Percentiles rank a stretch among this genome's conserved stretches.
Conservation (phyloP, 2,797 vertebrate genomes). For the Oceanodroma leucorhoa region DNA sequence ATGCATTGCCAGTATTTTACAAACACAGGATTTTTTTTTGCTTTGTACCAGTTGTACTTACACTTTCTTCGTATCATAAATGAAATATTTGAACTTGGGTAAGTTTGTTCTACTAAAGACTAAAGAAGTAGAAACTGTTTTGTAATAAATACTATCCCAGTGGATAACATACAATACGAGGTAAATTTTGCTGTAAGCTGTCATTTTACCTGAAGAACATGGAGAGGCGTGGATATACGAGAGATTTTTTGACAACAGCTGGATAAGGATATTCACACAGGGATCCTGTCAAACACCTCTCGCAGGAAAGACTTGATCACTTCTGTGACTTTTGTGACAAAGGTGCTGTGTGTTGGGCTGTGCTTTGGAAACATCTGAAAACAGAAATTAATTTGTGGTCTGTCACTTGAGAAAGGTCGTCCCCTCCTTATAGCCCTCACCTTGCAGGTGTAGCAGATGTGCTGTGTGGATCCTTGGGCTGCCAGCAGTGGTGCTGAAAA, state of each 20-base stretch:
- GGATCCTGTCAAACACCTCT: background rate
- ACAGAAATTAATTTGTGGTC: background rate
- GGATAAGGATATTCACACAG: background rate
- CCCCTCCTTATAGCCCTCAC: background rate
- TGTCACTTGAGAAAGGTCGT: background rate
- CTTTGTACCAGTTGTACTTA: background rate
- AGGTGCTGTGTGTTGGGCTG: rapidly evolving
- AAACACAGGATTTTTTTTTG: background rate
- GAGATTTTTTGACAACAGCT: background rate
- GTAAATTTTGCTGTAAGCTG: background rate
- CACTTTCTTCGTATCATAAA: background rate
- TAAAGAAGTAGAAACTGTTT: background rate
- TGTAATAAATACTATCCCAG: background rate
- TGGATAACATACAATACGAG: background rate
- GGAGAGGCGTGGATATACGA: background rate
- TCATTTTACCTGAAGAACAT: background rate
- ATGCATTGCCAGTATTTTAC: background rate
- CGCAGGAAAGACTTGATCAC: background rate
- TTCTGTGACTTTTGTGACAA: background rate
- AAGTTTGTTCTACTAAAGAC: background rate
- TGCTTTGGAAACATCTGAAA: background rate
- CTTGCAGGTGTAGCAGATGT: background rate
- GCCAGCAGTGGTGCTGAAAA: background rate
- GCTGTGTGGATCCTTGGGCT: background rate
- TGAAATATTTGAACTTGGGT: background rate